A percentile compares a stretch with the other conserved stretches of the same genome.
Conservation (phyloP, 2,113 vertebrate genomes). For the Isichthys henryi region DNA sequence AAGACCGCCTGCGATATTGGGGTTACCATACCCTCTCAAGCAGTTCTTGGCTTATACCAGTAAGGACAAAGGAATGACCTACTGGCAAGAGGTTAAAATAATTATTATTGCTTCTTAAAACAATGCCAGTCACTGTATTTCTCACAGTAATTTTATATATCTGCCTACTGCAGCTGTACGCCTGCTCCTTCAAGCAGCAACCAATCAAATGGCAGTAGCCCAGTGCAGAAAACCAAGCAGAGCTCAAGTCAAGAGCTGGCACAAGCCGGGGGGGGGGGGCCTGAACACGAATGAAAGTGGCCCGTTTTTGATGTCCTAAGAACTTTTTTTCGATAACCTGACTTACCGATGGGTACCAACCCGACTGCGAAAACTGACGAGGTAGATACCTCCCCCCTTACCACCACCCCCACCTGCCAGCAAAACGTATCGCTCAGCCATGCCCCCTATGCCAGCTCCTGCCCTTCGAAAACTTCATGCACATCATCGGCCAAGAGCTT, state of each 20-base stretch:
- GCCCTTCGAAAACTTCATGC: background rate
- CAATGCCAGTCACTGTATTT: too few relatives aligned
- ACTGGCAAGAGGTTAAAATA: too few relatives aligned
- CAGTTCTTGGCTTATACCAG: background rate
- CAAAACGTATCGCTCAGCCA: background rate
- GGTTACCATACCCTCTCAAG: background rate
- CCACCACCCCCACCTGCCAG: too few relatives aligned
- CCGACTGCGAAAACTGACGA: background rate
- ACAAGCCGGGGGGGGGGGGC: slow-evolving; percentile 43
- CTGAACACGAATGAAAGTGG: background rate
- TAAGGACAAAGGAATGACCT: background rate
- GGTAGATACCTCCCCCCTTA: too few relatives aligned
- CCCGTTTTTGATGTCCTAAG: background rate
- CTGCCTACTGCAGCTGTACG: background rate
- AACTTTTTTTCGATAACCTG: background rate
- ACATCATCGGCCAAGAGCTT: background rate
- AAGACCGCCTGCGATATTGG: background rate
- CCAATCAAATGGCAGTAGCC: background rate
- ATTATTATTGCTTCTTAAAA: too few relatives aligned
- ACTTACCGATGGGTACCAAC: background rate
- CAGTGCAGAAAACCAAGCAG: background rate
- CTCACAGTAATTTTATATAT: background rate
- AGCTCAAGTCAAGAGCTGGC: slow-evolving; percentile 54
- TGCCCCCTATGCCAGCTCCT: background rate
- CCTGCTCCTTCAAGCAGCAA: background rate